A percentile compares a stretch with the other conserved stretches of the same genome.
Conservation (phyloP, 2,113 vertebrate genomes). For the Ictidomys tridecemlineatus region DNA sequence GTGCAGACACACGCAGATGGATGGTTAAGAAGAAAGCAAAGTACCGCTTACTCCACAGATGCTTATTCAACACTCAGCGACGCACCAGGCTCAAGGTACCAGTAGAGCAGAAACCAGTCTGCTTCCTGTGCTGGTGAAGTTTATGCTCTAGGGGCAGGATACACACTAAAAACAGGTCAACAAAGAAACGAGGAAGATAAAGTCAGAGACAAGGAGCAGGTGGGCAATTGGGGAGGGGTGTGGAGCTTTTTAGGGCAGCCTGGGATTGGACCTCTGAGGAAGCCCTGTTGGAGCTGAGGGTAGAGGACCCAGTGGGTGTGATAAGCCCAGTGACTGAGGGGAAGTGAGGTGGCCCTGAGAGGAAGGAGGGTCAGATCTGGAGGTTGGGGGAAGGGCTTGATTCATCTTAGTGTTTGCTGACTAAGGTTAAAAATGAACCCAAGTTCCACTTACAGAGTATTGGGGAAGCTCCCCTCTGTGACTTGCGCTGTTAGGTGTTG, state of each 20-base stretch:
- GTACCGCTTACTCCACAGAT: not conserved
- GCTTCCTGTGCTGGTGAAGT: not conserved
- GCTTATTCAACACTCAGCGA: not conserved
- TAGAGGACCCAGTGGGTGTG: not conserved
- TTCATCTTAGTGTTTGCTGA: not conserved
- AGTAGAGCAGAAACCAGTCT: not conserved
- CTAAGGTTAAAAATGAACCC: not conserved
- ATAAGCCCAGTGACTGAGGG: not conserved
- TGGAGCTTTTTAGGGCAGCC: not conserved
- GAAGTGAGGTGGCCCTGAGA: not conserved
- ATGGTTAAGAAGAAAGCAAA: not conserved
- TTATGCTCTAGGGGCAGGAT: not conserved
- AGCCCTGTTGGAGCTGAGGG: not conserved
- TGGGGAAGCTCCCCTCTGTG: not conserved
- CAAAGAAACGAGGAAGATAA: not conserved
- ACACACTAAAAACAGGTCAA: not conserved
- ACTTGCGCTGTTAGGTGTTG: not conserved
- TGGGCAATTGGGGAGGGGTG: not conserved
- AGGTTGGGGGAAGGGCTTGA: not conserved
- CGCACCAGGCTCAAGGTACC: not conserved
- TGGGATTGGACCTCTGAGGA: not conserved
- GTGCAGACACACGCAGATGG: not conserved
- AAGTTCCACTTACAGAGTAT: not conserved
- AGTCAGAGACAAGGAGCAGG: not conserved
- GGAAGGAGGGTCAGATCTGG: too few species aligned